Evolutionary conservation across 2,888 invertebrate genomes (phyloP).

Genomic region (Melipona bicolor): DNA sequence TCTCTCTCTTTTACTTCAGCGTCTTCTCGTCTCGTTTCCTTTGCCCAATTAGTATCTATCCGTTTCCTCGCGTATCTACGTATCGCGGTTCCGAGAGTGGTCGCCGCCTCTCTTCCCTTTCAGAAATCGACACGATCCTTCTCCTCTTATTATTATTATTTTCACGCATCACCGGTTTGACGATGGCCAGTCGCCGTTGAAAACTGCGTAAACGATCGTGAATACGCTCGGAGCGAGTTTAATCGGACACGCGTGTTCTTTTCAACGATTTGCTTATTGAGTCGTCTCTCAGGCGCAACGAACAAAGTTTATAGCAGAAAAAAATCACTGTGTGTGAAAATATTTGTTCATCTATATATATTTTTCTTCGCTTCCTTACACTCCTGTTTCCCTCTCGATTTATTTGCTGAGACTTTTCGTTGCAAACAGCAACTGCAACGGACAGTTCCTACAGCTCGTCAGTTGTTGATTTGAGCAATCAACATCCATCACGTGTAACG

Average conservation of each 20-base stretch:
- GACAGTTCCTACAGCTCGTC: not conserved
- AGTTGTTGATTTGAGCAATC: not conserved
- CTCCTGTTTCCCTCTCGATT: not conserved
- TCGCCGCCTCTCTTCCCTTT: constrained; percentile 9
- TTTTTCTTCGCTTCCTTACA: too few relatives aligned
- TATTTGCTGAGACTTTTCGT: not conserved
- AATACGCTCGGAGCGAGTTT: not conserved
- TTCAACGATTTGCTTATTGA: not conserved
- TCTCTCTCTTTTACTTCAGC: not conserved
- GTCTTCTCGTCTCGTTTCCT: constrained; percentile 38
- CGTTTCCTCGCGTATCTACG: constrained; percentile 57
- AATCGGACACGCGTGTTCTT: not conserved
- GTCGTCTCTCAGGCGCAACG: not conserved
- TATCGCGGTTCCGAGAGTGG: constrained; percentile 36
- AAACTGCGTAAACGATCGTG: not conserved
- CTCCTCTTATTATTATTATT: constrained; percentile 21
- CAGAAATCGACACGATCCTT: constrained; percentile 13
- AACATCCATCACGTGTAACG: not conserved
- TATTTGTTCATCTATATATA: not conserved
- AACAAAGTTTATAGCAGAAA: too few relatives aligned
- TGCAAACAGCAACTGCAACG: not conserved
- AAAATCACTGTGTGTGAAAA: not conserved
- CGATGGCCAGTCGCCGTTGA: not conserved
- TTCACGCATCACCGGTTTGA: constrained; percentile 10
- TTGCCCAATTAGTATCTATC: constrained; percentile 62